phyloP scores from a whole-genome alignment of 2,888 invertebrate species.

The Metalampra italica region DNA sequence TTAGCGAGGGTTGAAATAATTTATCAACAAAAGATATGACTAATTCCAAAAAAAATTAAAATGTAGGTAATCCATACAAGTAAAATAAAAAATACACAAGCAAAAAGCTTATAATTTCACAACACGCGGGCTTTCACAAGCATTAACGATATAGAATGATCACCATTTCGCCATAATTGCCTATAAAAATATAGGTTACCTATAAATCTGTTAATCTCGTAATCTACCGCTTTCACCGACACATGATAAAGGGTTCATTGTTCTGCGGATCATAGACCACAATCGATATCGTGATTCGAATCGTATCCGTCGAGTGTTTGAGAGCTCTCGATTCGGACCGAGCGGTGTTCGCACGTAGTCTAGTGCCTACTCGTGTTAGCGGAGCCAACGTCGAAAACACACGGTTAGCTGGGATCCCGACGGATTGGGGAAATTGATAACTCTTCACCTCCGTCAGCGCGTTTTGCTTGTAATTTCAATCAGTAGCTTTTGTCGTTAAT shows the following conservation, averaged over 20 bases:
- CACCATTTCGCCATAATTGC: no score
- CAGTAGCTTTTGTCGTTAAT: no score
- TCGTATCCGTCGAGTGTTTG: constrained; percentile 51
- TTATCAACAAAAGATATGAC: no score
- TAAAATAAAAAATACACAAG: no score
- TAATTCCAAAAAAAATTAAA: no score
- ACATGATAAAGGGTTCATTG: constrained; percentile 39
- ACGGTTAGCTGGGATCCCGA: constrained; percentile 37
- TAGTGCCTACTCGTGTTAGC: constrained; percentile 42
- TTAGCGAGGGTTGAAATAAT: no score
- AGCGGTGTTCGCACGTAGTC: constrained; percentile 40
- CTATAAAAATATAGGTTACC: neutral
- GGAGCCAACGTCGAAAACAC: constrained; percentile 39
- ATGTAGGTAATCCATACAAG: no score
- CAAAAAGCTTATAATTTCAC: no score
- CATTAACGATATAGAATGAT: no score
- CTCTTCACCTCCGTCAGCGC: constrained; percentile 25
- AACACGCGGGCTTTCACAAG: no score
- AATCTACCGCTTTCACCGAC: constrained; percentile 17
- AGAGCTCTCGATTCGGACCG: constrained; percentile 44
- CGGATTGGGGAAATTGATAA: constrained; percentile 52
- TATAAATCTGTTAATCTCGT: neutral
- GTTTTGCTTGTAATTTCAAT: neutral
- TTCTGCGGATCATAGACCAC: constrained; percentile 34
- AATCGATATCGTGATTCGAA: constrained; percentile 56